These are phyloP conservation scores for Oreochromis grahami DNA, from an alignment of 2,797 vertebrate genomes.

Conservation along the genomic window DNA sequence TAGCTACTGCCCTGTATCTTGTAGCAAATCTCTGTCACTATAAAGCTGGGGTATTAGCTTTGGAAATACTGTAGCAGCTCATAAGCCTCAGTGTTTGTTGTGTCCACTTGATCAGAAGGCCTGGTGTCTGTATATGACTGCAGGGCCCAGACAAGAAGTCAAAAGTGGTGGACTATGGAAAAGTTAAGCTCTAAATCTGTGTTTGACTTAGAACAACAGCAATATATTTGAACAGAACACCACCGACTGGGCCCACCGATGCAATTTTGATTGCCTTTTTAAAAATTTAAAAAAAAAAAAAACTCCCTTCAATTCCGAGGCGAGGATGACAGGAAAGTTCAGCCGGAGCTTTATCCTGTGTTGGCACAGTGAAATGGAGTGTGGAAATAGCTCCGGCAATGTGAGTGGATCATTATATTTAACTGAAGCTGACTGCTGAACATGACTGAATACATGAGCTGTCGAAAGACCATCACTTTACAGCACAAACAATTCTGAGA, in stretches of 20 bases:
- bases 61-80: constrained; percentile 13
- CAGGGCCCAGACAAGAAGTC: background rate
- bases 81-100: background rate
- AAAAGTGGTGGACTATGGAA: background rate
- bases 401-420: constrained; percentile 8
- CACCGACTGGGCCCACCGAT: background rate
- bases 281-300: constrained; percentile 23
- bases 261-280: background rate
- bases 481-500: background rate
- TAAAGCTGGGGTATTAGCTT: constrained; percentile 7
- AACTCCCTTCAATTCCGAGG: background rate
- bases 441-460: background rate
- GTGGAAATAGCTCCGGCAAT: constrained; percentile 12
- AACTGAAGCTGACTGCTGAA: constrained; percentile 17
- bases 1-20: background rate
- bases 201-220: background rate
- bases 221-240: background rate
- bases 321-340: constrained; percentile 7
- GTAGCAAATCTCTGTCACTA: background rate
- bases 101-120: background rate
- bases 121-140: background rate
- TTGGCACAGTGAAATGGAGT: constrained; percentile 34
- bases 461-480: background rate
- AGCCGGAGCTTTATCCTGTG: constrained; percentile 9
- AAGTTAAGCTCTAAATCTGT: background rate